phyloP scores from a whole-genome alignment of 2,113 vertebrate species.

The Dendropsophus ebraccatus region DNA sequence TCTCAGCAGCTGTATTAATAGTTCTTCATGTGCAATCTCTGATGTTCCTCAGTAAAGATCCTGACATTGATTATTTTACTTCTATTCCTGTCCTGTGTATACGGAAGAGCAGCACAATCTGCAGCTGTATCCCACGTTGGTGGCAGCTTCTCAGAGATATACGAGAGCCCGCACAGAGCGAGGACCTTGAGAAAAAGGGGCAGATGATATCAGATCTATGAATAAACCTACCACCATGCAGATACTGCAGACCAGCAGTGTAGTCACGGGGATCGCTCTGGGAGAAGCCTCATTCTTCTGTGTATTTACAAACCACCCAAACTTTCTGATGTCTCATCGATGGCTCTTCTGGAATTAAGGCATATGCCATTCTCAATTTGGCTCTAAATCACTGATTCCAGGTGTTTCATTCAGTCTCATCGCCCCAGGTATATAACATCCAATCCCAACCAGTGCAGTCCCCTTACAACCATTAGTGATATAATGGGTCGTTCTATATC shows the following conservation, averaged over 20 bases:
- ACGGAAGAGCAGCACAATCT: neutral
- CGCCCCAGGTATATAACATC: too few relatives aligned
- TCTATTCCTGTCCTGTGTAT: conserved; percentile 32
- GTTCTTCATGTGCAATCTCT: neutral
- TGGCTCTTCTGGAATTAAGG: too few relatives aligned
- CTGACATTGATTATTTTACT: conserved; percentile 43
- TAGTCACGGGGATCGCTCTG: too few relatives aligned
- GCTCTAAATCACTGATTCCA: too few relatives aligned
- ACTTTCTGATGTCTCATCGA: too few relatives aligned
- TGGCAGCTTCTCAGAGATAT: conserved; percentile 2
- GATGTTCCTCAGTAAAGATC: conserved; percentile 28
- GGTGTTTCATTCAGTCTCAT: too few relatives aligned
- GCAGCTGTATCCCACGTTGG: neutral
- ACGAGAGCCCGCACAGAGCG: neutral
- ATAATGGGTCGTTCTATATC: too few relatives aligned
- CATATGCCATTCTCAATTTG: too few relatives aligned
- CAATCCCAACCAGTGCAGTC: too few relatives aligned
- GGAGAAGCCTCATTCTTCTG: neutral
- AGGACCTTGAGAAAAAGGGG: neutral
- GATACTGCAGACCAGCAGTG: too few relatives aligned
- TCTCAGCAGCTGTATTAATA: conserved; percentile 37
- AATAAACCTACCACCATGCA: neutral
- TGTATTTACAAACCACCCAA: too few relatives aligned
- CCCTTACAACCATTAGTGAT: too few relatives aligned
- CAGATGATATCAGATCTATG: neutral